Conservation (phyloP, 2,888 invertebrate genomes). For the Harpalus rubripes region DNA sequence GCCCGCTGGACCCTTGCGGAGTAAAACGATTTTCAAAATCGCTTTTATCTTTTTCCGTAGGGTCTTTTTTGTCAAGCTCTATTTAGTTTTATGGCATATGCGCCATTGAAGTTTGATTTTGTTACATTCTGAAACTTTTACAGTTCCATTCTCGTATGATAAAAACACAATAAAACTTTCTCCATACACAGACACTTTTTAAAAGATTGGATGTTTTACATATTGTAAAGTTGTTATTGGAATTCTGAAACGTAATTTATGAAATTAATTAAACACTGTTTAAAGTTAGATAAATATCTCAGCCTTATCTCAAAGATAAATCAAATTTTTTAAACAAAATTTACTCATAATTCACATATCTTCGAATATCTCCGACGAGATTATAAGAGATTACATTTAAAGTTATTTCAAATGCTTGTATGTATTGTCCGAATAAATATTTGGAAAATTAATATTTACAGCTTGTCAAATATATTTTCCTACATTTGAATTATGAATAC, state of each 20-base stretch:
- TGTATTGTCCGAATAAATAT: constrained; percentile 28
- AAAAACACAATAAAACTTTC: constrained; percentile 1
- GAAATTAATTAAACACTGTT: constrained; percentile 35
- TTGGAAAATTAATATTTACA: constrained; percentile 13
- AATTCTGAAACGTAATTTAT: constrained; percentile 21
- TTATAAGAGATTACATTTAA: constrained; percentile 30
- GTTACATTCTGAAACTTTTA: constrained; percentile 26
- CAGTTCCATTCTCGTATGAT: constrained; percentile 4
- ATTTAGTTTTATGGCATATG: constrained; percentile 57
- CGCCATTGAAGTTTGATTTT: constrained; percentile 56
- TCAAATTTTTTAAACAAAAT: constrained; percentile 7
- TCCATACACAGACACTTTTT: background rate
- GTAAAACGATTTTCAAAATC: constrained; percentile 52
- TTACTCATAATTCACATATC: constrained; percentile 24
- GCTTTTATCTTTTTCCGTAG: constrained; percentile 54
- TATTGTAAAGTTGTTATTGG: constrained; percentile 3
- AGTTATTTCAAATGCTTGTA: constrained; percentile 22
- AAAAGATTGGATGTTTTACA: background rate
- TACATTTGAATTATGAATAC: constrained; percentile 12
- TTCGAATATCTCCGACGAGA: constrained; percentile 25
- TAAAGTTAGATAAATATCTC: constrained; percentile 22
- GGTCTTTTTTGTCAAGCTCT: constrained; percentile 48
- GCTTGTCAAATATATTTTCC: constrained; percentile 27
- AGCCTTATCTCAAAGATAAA: constrained; percentile 22
- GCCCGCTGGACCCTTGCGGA: constrained; percentile 32